Base-by-base conservation (phyloP, 2,888 invertebrate genomes). In the Volucella inanis region DNA sequence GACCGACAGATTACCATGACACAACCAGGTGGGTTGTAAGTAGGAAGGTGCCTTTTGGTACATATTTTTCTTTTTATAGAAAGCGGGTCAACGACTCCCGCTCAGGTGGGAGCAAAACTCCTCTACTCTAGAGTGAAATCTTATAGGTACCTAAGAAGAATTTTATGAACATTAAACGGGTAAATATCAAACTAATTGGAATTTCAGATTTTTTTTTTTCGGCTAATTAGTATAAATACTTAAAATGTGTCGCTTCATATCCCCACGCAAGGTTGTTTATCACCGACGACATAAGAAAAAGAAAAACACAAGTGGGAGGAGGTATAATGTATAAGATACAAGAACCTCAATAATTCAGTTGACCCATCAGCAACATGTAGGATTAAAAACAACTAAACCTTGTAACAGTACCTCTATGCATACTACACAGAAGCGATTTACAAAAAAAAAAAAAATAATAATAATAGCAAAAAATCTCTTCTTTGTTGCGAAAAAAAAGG, bases 11-110 rank as follows among this genome's bases (percentile, higher is more conserved):
- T 45, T 68, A 47, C 11, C 38, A 15, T 47, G 68, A 68, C 57
- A 39, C n/a, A 12, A 14, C 11, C 14, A 43, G n/a, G n/a, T 49
- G 14, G 8, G 11, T 14, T 49, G 49, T 22, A 54, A 54, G 31
- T 6, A 31, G 31, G 31, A 31, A 31, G 31, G 6, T 31, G 31
- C 31, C 31, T 31, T 31, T 31, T 31, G 6, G 31, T 31, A 31
- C 6, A 3, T 31, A 31, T 6, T 38, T 71, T 59, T 41, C 49
- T 50, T 61, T 52, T 62, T 41, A 43, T 52, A 78, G 70, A 71
- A 78, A 71, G 78, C 64, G 57, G 65, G 71, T 70, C 78, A 71
- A 78, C 78, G 71, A 71, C 71, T 78, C n/a, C n/a, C n/a, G n/a
- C n/a, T n/a, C n/a, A n/a, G n/a, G n/a, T n/a, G 2, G 2, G n/a